Conservation (phyloP, 2,797 vertebrate species). For the Poeciliopsis infans region DNA sequence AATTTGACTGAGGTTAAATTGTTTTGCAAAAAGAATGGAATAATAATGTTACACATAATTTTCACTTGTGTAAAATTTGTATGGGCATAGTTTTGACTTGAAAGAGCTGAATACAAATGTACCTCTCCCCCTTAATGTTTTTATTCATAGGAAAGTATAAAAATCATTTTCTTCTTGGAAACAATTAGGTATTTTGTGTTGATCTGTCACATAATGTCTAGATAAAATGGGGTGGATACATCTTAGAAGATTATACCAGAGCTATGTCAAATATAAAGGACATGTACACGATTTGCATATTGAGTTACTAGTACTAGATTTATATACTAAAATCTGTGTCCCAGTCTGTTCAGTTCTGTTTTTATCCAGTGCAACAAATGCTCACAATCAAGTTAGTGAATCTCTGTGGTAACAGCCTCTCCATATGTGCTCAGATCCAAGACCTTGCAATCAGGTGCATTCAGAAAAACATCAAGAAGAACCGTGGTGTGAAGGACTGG, state of each 20-base stretch:
- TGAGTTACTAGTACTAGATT: not conserved
- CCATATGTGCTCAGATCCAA: slow-evolving; percentile 83
- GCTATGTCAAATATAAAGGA: not conserved
- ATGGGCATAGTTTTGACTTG: not conserved
- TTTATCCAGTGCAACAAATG: slow-evolving; percentile 2
- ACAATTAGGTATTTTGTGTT: not conserved
- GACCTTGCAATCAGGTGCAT: slow-evolving; percentile 93
- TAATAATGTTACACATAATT: not conserved
- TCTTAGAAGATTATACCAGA: not conserved
- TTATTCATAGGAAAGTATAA: not conserved
- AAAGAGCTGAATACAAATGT: not conserved
- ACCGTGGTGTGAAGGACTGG: slow-evolving; percentile 94
- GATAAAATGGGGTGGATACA: not conserved
- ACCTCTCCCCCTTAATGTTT: not conserved
- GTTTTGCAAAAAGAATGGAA: not conserved
- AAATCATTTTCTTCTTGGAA: not conserved
- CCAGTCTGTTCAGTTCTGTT: not conserved
- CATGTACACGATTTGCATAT: slow-evolving; percentile 4
- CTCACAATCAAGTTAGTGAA: not conserved
- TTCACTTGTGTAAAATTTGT: not conserved
- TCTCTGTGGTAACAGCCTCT: slow-evolving; percentile 13
- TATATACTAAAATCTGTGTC: not conserved
- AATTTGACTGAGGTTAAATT: not conserved
- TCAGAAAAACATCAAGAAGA: slow-evolving; percentile 87
- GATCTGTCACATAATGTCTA: not conserved